Conservation (phyloP, 2,888 invertebrate species). For the Seira sanloemensis region DNA sequence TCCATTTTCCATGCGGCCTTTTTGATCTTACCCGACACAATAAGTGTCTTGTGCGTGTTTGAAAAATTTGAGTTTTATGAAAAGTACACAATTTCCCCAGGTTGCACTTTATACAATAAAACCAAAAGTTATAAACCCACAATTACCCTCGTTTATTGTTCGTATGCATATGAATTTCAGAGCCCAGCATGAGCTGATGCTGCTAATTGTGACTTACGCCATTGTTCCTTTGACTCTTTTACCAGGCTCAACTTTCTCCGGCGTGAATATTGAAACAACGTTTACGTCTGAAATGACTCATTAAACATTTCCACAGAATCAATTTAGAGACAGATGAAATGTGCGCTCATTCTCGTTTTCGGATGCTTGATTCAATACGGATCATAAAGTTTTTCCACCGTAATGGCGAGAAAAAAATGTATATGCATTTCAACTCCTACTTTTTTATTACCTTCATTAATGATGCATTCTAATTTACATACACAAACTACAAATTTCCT, state of each 20-base stretch:
- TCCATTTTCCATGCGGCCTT: background rate
- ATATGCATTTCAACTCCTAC: background rate
- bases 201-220: background rate
- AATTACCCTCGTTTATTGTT: background rate
- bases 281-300: background rate
- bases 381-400: background rate
- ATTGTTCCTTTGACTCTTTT: background rate
- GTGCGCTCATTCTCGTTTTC: background rate
- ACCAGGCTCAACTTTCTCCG: background rate
- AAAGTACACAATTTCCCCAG: background rate
- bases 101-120: background rate
- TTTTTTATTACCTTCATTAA: slow-evolving; percentile 1
- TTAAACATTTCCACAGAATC: background rate
- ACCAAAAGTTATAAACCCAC: background rate
- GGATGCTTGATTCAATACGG: background rate
- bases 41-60: slow-evolving; percentile 8
- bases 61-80: slow-evolving; percentile 9
- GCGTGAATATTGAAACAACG: background rate
- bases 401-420: background rate
- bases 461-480: slow-evolving; percentile 4
- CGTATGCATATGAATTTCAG: background rate
- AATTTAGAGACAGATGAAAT: background rate
- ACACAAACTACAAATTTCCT: background rate
- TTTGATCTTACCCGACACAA: slow-evolving; percentile 33
- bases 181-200: background rate